Evolutionary conservation across 1,140 invertebrate species (phyloP).

Genomic region (Pseudomyrmex dendroicus): DNA sequence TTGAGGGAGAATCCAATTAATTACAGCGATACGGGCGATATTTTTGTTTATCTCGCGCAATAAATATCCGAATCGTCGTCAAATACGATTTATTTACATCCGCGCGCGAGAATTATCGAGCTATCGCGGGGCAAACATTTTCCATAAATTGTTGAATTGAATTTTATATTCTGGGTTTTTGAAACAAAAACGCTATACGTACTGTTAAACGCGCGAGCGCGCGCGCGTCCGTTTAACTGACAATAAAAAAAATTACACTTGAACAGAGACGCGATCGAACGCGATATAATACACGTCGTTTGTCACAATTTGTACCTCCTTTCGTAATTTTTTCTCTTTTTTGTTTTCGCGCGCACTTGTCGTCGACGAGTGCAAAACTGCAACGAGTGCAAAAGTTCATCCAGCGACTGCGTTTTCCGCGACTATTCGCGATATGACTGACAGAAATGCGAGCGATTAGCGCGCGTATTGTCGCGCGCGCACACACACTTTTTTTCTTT

Average conservation of each 20-base stretch:
- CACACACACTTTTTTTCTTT: conserved; percentile 10
- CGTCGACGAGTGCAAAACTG: background rate
- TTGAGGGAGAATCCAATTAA: conserved; percentile 32
- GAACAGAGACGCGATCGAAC: background rate
- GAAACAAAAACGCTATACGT: too few species aligned
- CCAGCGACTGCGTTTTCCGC: background rate
- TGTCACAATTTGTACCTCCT: too few species aligned
- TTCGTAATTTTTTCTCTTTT: too few species aligned
- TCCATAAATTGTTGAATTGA: too few species aligned
- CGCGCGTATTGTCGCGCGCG: background rate
- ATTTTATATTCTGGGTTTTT: too few species aligned
- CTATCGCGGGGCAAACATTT: background rate
- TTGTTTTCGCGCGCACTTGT: background rate
- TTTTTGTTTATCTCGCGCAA: background rate
- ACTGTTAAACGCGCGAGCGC: too few species aligned
- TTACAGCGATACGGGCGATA: conserved; percentile 10
- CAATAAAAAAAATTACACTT: background rate
- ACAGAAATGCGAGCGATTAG: too few species aligned
- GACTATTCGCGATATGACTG: background rate
- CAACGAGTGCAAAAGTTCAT: too few species aligned
- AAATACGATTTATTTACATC: conserved; percentile 1
- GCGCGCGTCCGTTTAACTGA: too few species aligned
- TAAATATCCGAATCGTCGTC: conserved; percentile 12
- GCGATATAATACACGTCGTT: too few species aligned
- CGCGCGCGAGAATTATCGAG: background rate